Percentiles rank a stretch among this genome's conserved stretches.
These are phyloP conservation scores for Phrynosoma blainvillii DNA, from an alignment of 2,113 vertebrate genomes.

Conservation along the genomic window DNA sequence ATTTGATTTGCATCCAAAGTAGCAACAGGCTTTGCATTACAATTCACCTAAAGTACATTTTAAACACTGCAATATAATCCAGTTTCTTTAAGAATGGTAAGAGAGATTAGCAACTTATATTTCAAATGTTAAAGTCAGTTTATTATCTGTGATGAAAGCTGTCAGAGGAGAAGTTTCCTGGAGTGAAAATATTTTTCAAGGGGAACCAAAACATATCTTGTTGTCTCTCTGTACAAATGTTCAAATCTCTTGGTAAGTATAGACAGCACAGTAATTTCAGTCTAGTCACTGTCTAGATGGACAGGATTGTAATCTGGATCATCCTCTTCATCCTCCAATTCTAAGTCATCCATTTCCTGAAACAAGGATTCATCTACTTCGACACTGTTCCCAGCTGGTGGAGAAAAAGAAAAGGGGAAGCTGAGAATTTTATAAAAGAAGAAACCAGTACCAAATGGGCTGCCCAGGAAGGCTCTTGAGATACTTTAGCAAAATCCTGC, in stretches of 20 bases:
- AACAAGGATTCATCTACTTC: constrained; percentile 98
- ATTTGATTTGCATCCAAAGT: background rate
- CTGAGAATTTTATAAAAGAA: constrained; percentile 5
- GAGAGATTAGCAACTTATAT: constrained; percentile 47
- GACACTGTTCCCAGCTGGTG: constrained; percentile 89
- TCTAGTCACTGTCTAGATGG: constrained; percentile 88
- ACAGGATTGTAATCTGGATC: constrained; percentile 92
- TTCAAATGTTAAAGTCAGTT: constrained; percentile 73
- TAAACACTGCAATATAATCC: constrained; percentile 19
- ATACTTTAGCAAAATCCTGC: background rate
- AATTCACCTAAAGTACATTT: background rate
- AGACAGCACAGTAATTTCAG: constrained; percentile 58
- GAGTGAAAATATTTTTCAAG: constrained; percentile 64
- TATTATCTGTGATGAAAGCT: constrained; percentile 74
- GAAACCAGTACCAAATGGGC: background rate
- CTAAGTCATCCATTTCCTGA: constrained; percentile 97
- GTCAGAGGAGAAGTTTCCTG: constrained; percentile 79
- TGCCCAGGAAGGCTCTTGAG: background rate
- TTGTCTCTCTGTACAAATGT: constrained; percentile 45
- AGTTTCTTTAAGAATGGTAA: constrained; percentile 25
- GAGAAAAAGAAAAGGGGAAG: background rate
- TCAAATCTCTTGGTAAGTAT: constrained; percentile 36
- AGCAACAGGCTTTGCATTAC: background rate
- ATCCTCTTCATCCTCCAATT: constrained; percentile 92
- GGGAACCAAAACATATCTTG: constrained; percentile 51